Base-by-base conservation (phyloP, 2,888 invertebrate genomes). In the Xestia ashworthii region DNA sequence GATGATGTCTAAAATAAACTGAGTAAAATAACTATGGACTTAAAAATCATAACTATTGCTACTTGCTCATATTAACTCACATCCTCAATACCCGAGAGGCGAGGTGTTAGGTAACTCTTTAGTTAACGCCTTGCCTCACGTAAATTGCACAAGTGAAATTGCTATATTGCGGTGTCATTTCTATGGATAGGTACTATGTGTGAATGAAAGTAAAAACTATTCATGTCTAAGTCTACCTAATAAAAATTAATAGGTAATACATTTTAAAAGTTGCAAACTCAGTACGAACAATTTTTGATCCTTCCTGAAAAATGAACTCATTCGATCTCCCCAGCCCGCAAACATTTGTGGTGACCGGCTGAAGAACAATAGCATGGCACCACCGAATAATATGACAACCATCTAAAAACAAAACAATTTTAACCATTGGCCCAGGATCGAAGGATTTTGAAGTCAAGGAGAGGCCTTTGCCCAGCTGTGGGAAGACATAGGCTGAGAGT, bases 281-380 rank as follows among this genome's bases (percentile, higher is more conserved):
- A 32, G 19, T 76, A 89, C 94, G 75, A 81, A 95, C 95, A 90
- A 95, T 89, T 90, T 92, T 0, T 0, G 4, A 55, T 92, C 74
- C 0, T 4, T 38, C 0, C 12, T 73, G 80, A 85, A 93, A 70
- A 50, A 84, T 0, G 78, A 5, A 0, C 8, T 41, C 3, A 95
- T 80, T 0, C 5, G 0, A 44, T 96, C 96, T 11, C 91, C 95
- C 96, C 96, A 96, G 38, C 96, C 96, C 0, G 1, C 0, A 74
- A 96, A 95, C 68, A 95, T 84, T 92, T 95, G 93, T n/a, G 96
- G 96, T 0, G 95, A 94, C 4, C 96, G 94, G 72, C 90, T 91
- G 85, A 96, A 96, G 77, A 96, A 96, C 16, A 86, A n/a, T 0
- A 93, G 0, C 87, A 96, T 95, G 0, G 95, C 94, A 5, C 90